Evolutionary conservation across 2,113 vertebrate genomes (phyloP), one percentile per base, ranked within the genome.

Genomic region (Platysternon megacephalum): DNA sequence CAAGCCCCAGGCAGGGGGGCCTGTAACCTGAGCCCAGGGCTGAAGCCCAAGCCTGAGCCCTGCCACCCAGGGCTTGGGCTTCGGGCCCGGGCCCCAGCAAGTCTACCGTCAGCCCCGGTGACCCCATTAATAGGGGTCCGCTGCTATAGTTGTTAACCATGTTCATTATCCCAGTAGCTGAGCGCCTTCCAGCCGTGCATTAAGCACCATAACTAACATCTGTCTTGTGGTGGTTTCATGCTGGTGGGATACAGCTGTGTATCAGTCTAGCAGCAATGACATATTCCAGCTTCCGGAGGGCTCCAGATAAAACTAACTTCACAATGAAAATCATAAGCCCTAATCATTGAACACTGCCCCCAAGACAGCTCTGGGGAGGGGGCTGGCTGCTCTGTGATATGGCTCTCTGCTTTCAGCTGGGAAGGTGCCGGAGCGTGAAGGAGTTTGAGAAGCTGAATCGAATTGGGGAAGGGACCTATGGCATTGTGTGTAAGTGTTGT

Each of bases 381-480:
- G 19, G 49, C 12, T 13, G 32, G 17, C 46, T 24, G 46, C 11
- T 42, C 82, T 8, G 2, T 29, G 8, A 61, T 19, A 0, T 1
- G 9, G 32, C 56, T 72, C 58, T 91, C 39, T 86, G 65, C 3
- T 98, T 97, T 22, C 94, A 99, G 99, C 98, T 99, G 90, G 99
- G 99, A 12, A 99, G 97, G 84, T 99, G 99, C 97, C 98, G 99
- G 79, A 99, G 99, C 1, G 99, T 99, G 93, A 98, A 99, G 96
- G 99, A 99, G 95, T 99, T 99, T 4, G 99, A 99, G 98, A 99
- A 99, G 93, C 98, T 99, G 80, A 99, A 99, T 65, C 99, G 99
- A 5, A 99, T 99, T 1, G 99, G 99, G 76, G 99, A 99, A 92
- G 99, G 99, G 95, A 99, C 99, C 6, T 99, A 99, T 0, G 99